Conservation (phyloP, 2,888 invertebrate species). For the Germaria angustata region DNA sequence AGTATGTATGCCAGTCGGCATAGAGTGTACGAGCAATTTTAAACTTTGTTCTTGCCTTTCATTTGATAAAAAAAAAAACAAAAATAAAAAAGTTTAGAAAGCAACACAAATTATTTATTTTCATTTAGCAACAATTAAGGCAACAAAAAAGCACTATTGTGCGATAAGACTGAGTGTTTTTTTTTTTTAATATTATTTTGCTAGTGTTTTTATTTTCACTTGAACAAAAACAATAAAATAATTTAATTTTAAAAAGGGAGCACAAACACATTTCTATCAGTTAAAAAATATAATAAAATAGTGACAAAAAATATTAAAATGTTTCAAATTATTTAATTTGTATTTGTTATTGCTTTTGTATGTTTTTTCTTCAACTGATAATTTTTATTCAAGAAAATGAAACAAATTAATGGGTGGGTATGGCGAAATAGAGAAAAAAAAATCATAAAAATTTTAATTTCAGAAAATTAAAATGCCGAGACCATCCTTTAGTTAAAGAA, state of each 20-base stretch:
- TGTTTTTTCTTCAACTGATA: conserved; percentile 36
- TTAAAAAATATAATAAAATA: conserved; percentile 28
- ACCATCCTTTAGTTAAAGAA: not conserved
- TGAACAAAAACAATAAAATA: conserved; percentile 31
- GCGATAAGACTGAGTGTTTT: conserved; percentile 54
- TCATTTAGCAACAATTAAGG: conserved; percentile 35
- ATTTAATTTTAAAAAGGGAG: conserved; percentile 14
- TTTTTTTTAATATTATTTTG: not conserved
- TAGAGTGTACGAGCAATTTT: not conserved
- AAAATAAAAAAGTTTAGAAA: too few species aligned
- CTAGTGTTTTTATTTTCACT: not conserved
- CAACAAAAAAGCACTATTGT: conserved; percentile 21
- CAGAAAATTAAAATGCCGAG: not conserved
- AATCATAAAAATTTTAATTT: not conserved
- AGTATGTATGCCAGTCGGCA: not conserved
- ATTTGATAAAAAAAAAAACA: not conserved
- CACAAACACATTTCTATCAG: conserved; percentile 54
- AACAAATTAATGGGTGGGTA: conserved; percentile 56
- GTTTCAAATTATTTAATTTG: conserved; percentile 42
- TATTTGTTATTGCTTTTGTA: conserved; percentile 7
- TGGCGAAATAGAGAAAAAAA: conserved; percentile 5
- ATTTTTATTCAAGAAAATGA: not conserved
- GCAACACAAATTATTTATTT: too few species aligned
- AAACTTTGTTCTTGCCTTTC: conserved; percentile 11
- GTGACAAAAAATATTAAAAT: conserved; percentile 45